These are phyloP conservation scores for Anser cygnoides DNA, from an alignment of 2,113 vertebrate species.

Conservation along the genomic window DNA sequence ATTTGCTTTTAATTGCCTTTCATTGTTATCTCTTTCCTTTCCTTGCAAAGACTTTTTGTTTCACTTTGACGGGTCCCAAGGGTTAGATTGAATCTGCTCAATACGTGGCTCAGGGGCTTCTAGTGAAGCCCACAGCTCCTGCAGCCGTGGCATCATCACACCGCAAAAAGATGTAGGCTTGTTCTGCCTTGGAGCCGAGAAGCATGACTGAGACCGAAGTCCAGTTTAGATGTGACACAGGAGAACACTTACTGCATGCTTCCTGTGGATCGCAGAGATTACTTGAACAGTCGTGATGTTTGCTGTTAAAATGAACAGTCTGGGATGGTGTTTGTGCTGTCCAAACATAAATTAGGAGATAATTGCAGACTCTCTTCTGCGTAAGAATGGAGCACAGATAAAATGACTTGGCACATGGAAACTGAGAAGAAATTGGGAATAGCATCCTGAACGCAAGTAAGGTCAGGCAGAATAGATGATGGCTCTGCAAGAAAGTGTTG, in stretches of 20 bases:
- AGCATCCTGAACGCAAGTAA: neutral
- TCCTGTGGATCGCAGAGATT: neutral
- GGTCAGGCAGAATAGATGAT: neutral
- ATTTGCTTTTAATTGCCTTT: neutral
- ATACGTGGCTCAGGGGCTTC: fast-evolving
- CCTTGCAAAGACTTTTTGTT: neutral
- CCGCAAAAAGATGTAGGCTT: fast-evolving
- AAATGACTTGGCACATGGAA: neutral
- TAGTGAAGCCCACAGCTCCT: neutral
- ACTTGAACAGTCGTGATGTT: fast-evolving
- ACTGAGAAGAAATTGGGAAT: neutral
- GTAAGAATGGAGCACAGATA: neutral
- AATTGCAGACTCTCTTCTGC: neutral
- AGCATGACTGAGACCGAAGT: neutral
- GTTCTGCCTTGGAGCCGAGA: neutral
- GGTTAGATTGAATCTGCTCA: neutral
- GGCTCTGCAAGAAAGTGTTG: neutral
- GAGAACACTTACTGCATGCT: fast-evolving
- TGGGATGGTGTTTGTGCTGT: neutral
- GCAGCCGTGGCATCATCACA: fast-evolving
- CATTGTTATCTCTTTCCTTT: fast-evolving
- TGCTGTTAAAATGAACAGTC: neutral
- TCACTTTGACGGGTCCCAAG: neutral
- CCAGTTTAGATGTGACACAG: neutral
- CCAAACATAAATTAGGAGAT: too few species aligned